Evolutionary conservation across 2,113 vertebrate genomes (phyloP).

Genomic region (Halcyon malimbica): DNA sequence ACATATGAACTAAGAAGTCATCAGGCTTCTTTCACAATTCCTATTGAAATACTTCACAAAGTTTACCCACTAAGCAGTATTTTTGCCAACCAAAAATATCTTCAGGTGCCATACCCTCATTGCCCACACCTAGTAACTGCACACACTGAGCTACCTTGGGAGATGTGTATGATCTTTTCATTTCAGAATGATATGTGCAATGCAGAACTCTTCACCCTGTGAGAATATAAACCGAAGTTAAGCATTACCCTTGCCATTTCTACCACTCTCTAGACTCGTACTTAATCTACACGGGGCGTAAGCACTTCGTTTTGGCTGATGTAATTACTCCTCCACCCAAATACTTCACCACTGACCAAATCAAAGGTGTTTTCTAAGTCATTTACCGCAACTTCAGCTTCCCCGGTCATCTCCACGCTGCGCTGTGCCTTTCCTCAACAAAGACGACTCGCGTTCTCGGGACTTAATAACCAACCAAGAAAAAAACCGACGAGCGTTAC

Average conservation of each 20-base stretch:
- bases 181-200: rapidly evolving
- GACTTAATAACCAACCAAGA: rapidly evolving
- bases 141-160: rapidly evolving
- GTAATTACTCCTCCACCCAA: background rate
- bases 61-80: background rate
- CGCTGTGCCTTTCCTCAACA: background rate
- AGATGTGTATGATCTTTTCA: rapidly evolving
- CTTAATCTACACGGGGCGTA: rapidly evolving
- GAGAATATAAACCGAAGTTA: rapidly evolving
- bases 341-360: background rate
- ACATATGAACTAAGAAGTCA: background rate
- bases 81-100: background rate
- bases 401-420: background rate
- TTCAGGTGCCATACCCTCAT: background rate
- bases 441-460: background rate
- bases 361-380: background rate
- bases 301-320: background rate
- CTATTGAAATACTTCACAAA: background rate
- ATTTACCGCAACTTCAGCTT: background rate
- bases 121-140: background rate
- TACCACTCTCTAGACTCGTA: rapidly evolving
- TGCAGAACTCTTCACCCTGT: background rate
- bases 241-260: background rate
- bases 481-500: background rate
- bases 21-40: background rate